Evolutionary conservation across 2,888 invertebrate genomes (phyloP).

Genomic region (Oscheius sp.): DNA sequence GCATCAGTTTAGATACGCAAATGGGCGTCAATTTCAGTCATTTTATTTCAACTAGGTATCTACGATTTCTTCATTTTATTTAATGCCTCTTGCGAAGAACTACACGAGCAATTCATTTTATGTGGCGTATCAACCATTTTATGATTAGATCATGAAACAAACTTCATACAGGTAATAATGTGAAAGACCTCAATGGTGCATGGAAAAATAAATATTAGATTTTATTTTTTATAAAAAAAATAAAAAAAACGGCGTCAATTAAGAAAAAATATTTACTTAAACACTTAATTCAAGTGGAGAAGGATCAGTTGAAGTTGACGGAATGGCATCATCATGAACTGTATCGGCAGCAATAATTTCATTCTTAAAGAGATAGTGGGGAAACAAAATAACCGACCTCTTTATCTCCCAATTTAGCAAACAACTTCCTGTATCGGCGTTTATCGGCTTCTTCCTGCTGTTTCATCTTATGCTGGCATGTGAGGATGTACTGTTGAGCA

Average conservation of each 20-base stretch:
- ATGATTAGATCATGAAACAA: too few species aligned
- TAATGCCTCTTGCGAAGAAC: too few species aligned
- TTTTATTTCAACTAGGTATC: too few species aligned
- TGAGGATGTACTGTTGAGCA: conserved; percentile 72
- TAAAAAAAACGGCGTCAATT: background rate
- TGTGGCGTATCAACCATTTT: too few species aligned
- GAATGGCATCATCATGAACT: conserved; percentile 16
- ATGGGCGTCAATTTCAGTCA: too few species aligned
- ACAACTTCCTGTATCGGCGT: conserved; percentile 90
- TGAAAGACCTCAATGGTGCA: too few species aligned
- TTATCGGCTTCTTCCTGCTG: conserved; percentile 81
- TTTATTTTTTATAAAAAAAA: background rate
- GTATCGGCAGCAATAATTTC: background rate
- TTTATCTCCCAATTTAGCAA: conserved; percentile 76
- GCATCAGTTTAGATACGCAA: too few species aligned
- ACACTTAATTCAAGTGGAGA: background rate
- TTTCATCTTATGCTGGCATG: conserved; percentile 80
- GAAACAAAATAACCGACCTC: background rate
- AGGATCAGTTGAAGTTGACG: too few species aligned
- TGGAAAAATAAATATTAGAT: too few species aligned
- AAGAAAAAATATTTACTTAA: background rate
- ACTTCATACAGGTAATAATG: too few species aligned
- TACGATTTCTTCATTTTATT: too few species aligned
- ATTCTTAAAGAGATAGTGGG: conserved; percentile 12
- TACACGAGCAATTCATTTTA: too few species aligned